These are phyloP conservation scores for Halcyon smyrnensis DNA, from an alignment of 2,797 vertebrate species.

Conservation along the genomic window DNA sequence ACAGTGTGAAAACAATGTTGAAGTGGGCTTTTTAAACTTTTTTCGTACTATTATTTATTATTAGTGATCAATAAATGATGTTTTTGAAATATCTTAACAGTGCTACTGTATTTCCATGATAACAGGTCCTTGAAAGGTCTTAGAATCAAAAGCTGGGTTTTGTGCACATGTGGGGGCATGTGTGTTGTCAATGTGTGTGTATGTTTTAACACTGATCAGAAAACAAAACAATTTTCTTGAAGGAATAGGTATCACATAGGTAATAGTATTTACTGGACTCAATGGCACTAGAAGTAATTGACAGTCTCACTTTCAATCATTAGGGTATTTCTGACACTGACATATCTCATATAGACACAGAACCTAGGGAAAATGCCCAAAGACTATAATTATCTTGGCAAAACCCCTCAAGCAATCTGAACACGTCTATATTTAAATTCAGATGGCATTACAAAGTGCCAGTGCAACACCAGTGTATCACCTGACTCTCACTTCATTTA, in stretches of 20 bases:
- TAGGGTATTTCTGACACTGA: background rate
- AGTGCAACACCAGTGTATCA: background rate
- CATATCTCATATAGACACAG: background rate
- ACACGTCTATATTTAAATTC: background rate
- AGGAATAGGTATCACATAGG: background rate
- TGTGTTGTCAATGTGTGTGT: background rate
- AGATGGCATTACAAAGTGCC: background rate
- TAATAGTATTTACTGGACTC: background rate
- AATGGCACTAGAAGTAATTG: background rate
- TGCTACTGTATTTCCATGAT: background rate
- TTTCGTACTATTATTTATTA: background rate
- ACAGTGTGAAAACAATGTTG: background rate
- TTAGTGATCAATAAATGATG: background rate
- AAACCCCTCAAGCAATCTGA: background rate
- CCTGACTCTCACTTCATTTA: background rate
- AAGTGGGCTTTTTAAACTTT: background rate
- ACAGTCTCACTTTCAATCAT: background rate
- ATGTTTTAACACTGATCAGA: background rate
- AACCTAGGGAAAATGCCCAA: background rate
- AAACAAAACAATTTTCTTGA: background rate
- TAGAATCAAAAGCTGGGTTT: background rate
- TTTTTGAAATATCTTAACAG: background rate
- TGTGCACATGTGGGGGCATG: accelerated
- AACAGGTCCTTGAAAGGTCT: background rate
- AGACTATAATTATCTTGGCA: background rate